Evolutionary conservation across 2,113 vertebrate genomes (phyloP), one percentile per base, ranked within the genome.

Genomic region (Pomatorhinus ruficollis): DNA sequence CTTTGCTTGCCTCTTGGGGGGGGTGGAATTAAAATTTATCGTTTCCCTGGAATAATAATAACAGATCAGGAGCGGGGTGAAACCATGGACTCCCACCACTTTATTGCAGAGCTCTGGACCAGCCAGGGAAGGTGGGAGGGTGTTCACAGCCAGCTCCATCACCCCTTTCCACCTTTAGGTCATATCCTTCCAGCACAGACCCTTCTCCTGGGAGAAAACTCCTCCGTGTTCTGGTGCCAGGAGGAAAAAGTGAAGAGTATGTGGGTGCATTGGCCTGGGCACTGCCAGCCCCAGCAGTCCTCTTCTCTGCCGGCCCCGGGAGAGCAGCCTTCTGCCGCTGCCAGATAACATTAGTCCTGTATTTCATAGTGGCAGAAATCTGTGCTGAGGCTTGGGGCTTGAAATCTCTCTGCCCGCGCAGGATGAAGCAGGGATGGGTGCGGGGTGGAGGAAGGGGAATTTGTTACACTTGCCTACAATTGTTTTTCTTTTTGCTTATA

Each of bases 401-500:
- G 93, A 81, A 95, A 95, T 83, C 72, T 25, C 80, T 94, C 72
- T 96, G 77, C 83, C 90, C 6, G 7, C 0, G 0, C 93, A 87
- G 91, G 91, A 85, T 28, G 80, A 64, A 87, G 87, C 82, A 74
- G 45, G 44, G 69, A 84, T 91, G 91, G 89, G 78, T 85, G 87
- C 1, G 22, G 95, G 81, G 91, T 78, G 63, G 59, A 91, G 50
- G 92, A 84, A 80, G 53, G 76, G 60, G 90, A 91, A 93, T 95
- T 92, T 84, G 95, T 90, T 96, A 96, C 95, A 95, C 90, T 95
- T 94, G 95, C 93, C 87, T 93, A 91, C 88, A 84, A 96, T 96
- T 96, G 95, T 93, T 96, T 96, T 90, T 91, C 94, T 91, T 93
- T 96, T 95, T 96, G 90, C 87, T 96, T 94, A 96, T 96, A 96